phyloP scores from a whole-genome alignment of 92 coral and sea anemone species.

The Siderastrea siderea region DNA sequence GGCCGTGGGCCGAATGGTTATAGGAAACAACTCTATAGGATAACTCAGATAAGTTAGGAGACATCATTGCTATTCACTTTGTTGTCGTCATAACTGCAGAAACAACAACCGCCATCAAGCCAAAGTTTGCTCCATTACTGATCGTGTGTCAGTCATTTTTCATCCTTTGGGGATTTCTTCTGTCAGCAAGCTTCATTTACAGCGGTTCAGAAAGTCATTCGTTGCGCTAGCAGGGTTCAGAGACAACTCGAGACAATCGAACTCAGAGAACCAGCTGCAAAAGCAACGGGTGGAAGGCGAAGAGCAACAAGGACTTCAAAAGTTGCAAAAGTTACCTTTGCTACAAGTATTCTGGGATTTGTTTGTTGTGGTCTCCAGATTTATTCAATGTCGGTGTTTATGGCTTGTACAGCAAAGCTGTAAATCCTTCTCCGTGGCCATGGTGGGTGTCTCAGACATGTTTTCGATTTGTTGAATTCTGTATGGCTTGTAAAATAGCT shows the following conservation, averaged over 20 bases:
- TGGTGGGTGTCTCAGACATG: slow-evolving; percentile 79
- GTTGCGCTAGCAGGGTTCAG: not conserved
- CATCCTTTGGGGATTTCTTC: slow-evolving; percentile 74
- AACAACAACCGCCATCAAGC: slow-evolving; percentile 31
- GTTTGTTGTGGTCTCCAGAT: slow-evolving; percentile 76
- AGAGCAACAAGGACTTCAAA: slow-evolving; percentile 45
- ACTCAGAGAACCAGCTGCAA: not conserved
- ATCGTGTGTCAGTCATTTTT: slow-evolving; percentile 77
- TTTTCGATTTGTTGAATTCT: slow-evolving; percentile 73
- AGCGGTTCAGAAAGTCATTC: slow-evolving; percentile 77
- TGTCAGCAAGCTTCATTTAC: slow-evolving; percentile 78
- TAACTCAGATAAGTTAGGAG: slow-evolving; percentile 10
- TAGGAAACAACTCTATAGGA: too few relatives aligned
- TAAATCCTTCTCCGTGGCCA: slow-evolving; percentile 79
- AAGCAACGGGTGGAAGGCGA: not conserved
- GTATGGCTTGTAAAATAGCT: slow-evolving; percentile 73
- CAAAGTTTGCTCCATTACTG: slow-evolving; percentile 35
- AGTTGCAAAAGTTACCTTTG: slow-evolving; percentile 83
- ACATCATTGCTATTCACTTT: slow-evolving; percentile 71
- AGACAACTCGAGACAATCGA: slow-evolving; percentile 40
- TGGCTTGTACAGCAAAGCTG: slow-evolving; percentile 33
- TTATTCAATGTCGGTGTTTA: slow-evolving; percentile 82
- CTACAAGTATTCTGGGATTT: slow-evolving; percentile 72
- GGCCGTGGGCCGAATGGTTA: too few relatives aligned
- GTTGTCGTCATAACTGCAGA: slow-evolving; percentile 59